Conservation (phyloP, 2,113 vertebrate genomes). For the Sprattus sprattus region DNA sequence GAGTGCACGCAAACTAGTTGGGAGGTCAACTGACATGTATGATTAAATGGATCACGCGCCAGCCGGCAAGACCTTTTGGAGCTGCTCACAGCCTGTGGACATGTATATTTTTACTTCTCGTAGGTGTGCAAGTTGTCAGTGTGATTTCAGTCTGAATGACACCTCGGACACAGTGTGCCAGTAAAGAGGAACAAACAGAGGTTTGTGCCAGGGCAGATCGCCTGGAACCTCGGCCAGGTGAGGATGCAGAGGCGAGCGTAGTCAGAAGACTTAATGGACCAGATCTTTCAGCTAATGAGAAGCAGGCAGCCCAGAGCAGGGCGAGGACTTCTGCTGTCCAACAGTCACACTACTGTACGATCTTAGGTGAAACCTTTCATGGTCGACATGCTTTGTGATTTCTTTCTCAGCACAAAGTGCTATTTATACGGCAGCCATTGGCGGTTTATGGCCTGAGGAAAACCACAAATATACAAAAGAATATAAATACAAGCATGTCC, state of each 20-base stretch:
- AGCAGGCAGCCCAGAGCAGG: constrained; percentile 42
- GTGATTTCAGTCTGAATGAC: constrained; percentile 43
- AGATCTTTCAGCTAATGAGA: constrained; percentile 41
- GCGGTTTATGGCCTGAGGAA: not conserved
- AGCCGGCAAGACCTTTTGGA: constrained; percentile 35
- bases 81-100: constrained; percentile 21
- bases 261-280: constrained; percentile 45
- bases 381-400: not conserved
- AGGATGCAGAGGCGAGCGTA: constrained; percentile 37
- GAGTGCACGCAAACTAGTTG: not conserved
- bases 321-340: constrained; percentile 13
- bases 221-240: constrained; percentile 55
- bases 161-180: constrained; percentile 47
- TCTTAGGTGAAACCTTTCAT: not conserved
- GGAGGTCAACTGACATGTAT: constrained; percentile 24
- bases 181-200: constrained; percentile 49
- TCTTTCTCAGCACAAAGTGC: not conserved
- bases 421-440: not conserved
- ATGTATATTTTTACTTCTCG: constrained; percentile 56
- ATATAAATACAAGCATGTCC: not conserved
- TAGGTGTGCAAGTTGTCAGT: constrained; percentile 42
- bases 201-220: constrained; percentile 47
- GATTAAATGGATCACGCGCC: constrained; percentile 38
- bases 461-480: not conserved
- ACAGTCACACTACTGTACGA: constrained; percentile 57